Base-by-base conservation (phyloP, 1,140 invertebrate species). In the Zelostemma sp. region DNA sequence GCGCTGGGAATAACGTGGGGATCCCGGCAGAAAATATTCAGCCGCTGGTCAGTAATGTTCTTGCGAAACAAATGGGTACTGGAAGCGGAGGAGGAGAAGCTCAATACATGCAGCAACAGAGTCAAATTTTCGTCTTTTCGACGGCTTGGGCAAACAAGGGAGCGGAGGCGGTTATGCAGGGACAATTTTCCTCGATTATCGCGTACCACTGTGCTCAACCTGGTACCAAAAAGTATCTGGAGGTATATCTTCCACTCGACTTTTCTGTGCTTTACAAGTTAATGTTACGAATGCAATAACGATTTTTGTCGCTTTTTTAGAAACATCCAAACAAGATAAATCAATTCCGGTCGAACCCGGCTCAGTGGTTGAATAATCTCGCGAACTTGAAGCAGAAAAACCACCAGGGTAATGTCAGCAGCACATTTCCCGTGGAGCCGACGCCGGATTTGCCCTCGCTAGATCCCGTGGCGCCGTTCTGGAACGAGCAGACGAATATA, bases 61-160 rank as follows among this genome's bases (percentile, higher is more conserved):
- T 93, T 60, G 91, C 88, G 72, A 94, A 95, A 82, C 92, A 93
- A 80, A 90, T 93, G 55, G 91, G 90, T 65, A 92, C 90, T 71
- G 78, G 91, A 91, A 88, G 93, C 90, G 86, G 87, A 84, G 83
- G 84, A 57, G 78, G 81, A 6, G 82, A 85, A 76, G 90, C 91
- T 64, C 90, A 94, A 78, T 94, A 93, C 74, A 93, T 94, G 93
- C 96, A 97, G 86, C 96, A 98, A 81, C 96, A 97, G 84, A 98
- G 94, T 87, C 96, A 98, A 85, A 96, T 99, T 77, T 99, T 97
- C 90, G 97, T 99, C 50, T 99, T 99, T 87, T 96, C 95, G 8
- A 98, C 97, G 0, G 86, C 90, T 67, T 82, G 98, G 79, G 97
- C 97, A 0, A 99, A 99, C 85, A 93, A 96, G 78, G 96, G 95